phyloP scores from a whole-genome alignment of 1,140 invertebrate genomes.

The Heliothis virescens region DNA sequence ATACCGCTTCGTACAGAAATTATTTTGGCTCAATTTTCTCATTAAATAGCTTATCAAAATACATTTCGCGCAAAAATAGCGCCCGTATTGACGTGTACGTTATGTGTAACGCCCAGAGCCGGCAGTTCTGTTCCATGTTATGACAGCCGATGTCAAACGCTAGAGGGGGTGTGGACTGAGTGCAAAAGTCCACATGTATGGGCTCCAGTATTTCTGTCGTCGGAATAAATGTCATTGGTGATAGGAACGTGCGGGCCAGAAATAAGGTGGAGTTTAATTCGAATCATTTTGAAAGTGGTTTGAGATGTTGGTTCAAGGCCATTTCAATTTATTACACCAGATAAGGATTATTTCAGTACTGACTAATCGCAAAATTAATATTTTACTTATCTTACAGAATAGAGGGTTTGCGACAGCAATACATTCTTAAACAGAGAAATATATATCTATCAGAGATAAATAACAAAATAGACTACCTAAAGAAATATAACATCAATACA shows the following conservation, averaged over 20 bases:
- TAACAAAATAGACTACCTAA: too few species aligned
- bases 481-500: too few species aligned
- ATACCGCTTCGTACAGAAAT: slow-evolving; percentile 22
- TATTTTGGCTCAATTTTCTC: slow-evolving; percentile 38
- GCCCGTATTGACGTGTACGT: slow-evolving; percentile 5
- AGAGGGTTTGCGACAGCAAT: too few species aligned
- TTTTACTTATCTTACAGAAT: too few species aligned
- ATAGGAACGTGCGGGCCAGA: neutral
- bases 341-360: too few species aligned
- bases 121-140: slow-evolving; percentile 31
- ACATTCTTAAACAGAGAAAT: too few species aligned
- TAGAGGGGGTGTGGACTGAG: slow-evolving; percentile 22
- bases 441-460: too few species aligned
- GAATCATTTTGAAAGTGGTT: neutral
- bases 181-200: neutral
- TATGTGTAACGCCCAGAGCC: slow-evolving; percentile 1
- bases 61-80: slow-evolving; percentile 25
- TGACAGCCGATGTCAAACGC: slow-evolving; percentile 40
- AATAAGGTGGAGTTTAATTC: neutral
- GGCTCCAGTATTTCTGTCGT: neutral
- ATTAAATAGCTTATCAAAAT: slow-evolving; percentile 39
- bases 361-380: too few species aligned
- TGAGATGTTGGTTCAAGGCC: too few species aligned
- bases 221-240: slow-evolving; percentile 13
- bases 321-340: too few species aligned